These are phyloP conservation scores for Listrodromus nycthemerus DNA, from an alignment of 2,888 invertebrate species.

Conservation along the genomic window DNA sequence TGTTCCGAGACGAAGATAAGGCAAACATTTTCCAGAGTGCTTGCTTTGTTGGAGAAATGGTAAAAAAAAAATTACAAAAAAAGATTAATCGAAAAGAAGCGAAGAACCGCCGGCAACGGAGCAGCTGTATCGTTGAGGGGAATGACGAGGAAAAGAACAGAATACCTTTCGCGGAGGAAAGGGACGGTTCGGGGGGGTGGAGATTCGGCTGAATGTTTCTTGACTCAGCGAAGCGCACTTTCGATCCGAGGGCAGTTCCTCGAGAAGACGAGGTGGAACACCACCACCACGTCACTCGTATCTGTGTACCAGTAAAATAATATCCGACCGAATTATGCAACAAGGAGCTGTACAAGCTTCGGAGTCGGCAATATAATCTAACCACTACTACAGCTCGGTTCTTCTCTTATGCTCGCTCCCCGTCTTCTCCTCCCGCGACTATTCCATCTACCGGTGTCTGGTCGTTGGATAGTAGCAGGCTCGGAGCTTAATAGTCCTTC, in stretches of 20 bases:
- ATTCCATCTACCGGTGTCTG: not conserved
- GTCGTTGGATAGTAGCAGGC: not conserved
- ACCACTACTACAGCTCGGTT: conserved; percentile 12
- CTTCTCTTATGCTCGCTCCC: conserved; percentile 1
- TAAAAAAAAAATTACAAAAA: conserved; percentile 14
- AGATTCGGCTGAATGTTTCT: conserved; percentile 22
- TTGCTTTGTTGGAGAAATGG: not conserved
- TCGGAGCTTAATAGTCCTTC: not conserved
- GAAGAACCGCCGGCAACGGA: conserved; percentile 8
- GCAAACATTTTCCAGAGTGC: conserved; percentile 5
- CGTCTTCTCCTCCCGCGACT: not conserved
- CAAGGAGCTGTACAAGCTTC: conserved; percentile 37
- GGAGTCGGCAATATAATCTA: conserved; percentile 36
- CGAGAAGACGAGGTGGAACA: conserved; percentile 1
- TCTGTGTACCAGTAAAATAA: conserved; percentile 38
- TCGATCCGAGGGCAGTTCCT: not conserved
- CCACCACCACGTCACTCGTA: not conserved
- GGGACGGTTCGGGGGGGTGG: not conserved
- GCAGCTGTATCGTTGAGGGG: not conserved
- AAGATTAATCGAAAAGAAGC: conserved; percentile 8
- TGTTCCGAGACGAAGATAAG: conserved; percentile 4
- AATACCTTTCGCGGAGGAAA: conserved; percentile 4
- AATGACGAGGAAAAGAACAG: not conserved
- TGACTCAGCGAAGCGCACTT: conserved; percentile 25
- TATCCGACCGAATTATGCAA: conserved; percentile 51